Evolutionary conservation across 2,797 vertebrate genomes (phyloP), one percentile per base, ranked within the genome.

Genomic region (Pogoniulus pusillus): DNA sequence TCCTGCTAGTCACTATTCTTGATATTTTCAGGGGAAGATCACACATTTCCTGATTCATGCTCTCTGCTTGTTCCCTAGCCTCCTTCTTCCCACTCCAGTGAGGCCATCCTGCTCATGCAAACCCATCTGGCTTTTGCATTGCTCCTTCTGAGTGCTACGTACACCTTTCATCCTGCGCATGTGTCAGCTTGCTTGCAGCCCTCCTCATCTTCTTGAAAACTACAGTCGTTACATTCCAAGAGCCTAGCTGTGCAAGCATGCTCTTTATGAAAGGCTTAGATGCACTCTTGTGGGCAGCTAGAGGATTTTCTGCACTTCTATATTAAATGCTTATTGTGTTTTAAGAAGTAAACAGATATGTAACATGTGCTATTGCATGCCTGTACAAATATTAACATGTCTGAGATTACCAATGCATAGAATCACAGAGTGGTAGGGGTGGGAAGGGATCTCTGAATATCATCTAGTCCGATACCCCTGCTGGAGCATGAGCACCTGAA

Each of bases 11-110:
- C 45, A 47, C 20, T 49, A 49, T 24, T 24, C 23, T 23, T 24
- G 47, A 49, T 49, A 49, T 49, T 76, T 79, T 8, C 45, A 85
- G 49, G 32, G 35, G 12, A 85, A 54, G 43, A 39, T 3, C 10
- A 37, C 1, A 1, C 1, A 0, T 39, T 74, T 74, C 62, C 62
- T 7, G 1, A 66, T n/a, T 32, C 13, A 4, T 11, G 32, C 30
- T 32, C 5, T 17, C 27, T 32, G 19, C 14, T 69, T 73, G 47
- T 69, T 78, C 29, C 49, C 63, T 47, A 73, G 16, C 12, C 51
- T 69, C 30, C 32, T 45, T 68, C 39, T 23, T 59, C n/a, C 60
- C 18, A 5, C 39, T n/a, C 12, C 65, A 43, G 27, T 45, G 54
- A 49, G 12, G 55, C 37, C 9, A 7, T 39, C 23, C 69, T 32